These are phyloP conservation scores for Amblyornis subalaris DNA, from an alignment of 2,113 vertebrate genomes.

Conservation along the genomic window DNA sequence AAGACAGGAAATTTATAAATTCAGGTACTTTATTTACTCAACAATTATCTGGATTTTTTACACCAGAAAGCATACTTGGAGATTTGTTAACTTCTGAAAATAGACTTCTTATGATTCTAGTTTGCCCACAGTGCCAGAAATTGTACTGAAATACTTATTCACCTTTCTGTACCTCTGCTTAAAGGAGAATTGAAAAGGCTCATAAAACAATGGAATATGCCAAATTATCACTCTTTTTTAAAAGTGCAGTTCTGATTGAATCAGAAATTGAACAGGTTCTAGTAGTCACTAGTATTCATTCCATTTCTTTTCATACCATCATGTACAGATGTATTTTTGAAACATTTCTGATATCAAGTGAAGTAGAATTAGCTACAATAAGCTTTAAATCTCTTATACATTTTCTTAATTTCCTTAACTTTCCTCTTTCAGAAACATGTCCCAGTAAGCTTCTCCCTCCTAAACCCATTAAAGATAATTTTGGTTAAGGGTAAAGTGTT, in stretches of 20 bases:
- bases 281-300: background rate
- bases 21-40: background rate
- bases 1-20: background rate
- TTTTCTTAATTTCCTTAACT: background rate
- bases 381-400: background rate
- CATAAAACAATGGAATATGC: background rate
- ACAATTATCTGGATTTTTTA: background rate
- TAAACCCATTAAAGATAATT: background rate
- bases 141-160: background rate
- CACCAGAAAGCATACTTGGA: background rate
- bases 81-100: background rate
- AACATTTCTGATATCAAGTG: background rate
- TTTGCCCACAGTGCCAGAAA: background rate
- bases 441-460: accelerated
- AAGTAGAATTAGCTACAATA: background rate
- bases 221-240: background rate
- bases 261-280: background rate
- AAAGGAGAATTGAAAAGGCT: background rate
- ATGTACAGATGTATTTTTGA: background rate
- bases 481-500: background rate
- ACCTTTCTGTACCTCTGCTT: background rate
- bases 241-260: background rate
- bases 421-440: background rate
- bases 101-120: background rate
- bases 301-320: background rate